Conservation (phyloP, 1,140 invertebrate species). For the Papilio machaon region DNA sequence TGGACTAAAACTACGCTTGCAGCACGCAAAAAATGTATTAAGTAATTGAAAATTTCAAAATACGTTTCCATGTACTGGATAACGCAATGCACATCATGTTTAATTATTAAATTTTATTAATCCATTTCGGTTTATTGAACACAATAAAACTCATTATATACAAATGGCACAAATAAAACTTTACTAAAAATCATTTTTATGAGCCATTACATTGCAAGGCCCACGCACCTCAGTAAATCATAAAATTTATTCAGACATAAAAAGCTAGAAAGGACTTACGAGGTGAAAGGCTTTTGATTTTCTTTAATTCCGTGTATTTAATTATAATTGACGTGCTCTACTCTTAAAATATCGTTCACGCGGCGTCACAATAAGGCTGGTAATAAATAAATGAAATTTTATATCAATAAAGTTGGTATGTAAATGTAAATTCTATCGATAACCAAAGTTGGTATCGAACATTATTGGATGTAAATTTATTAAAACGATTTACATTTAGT, state of each 20-base stretch:
- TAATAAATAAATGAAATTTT: not conserved
- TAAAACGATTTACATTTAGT: slow-evolving; percentile 54
- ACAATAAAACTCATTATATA: slow-evolving; percentile 13
- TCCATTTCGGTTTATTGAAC: slow-evolving; percentile 3
- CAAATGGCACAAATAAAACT: slow-evolving; percentile 9
- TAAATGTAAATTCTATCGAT: slow-evolving; percentile 12
- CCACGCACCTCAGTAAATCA: slow-evolving; percentile 54
- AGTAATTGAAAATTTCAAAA: not conserved
- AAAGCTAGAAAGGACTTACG: slow-evolving; percentile 61
- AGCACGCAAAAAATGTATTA: not conserved
- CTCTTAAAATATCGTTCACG: slow-evolving; percentile 57
- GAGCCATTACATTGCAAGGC: slow-evolving; percentile 54
- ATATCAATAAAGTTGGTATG: not conserved
- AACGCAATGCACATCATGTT: slow-evolving; percentile 4
- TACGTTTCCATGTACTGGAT: not conserved
- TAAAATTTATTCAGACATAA: slow-evolving; percentile 62
- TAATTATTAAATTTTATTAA: slow-evolving; percentile 14
- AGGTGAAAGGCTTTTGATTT: slow-evolving; percentile 68
- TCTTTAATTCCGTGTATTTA: slow-evolving; percentile 53
- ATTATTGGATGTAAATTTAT: slow-evolving; percentile 51
- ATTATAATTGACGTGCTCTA: slow-evolving; percentile 52
- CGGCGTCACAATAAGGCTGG: slow-evolving; percentile 2
- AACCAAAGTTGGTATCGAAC: slow-evolving; percentile 1
- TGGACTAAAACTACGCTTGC: too few species aligned
- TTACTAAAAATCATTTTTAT: slow-evolving; percentile 57